phyloP scores from a whole-genome alignment of 2,113 vertebrate species.

The Eublepharis macularius region DNA sequence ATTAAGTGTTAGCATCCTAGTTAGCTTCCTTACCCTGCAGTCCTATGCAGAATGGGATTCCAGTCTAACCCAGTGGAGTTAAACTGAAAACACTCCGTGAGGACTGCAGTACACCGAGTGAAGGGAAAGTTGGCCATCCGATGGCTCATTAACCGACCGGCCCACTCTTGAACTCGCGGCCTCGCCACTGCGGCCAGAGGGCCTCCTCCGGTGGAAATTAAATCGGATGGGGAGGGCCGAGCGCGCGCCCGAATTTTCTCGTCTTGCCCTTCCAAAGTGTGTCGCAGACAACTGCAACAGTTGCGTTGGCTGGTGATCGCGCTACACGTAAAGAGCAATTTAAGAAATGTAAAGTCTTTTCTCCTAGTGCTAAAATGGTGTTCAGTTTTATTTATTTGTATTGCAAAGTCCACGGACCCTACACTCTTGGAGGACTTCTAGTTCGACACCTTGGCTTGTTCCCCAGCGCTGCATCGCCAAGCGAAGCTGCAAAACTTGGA shows the following conservation, averaged over 20 bases:
- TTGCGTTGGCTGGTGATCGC: neutral
- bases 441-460: too few species aligned
- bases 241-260: too few species aligned
- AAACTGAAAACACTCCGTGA: too few species aligned
- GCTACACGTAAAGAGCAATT: neutral
- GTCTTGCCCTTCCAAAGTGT: too few species aligned
- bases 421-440: too few species aligned
- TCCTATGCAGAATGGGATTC: too few species aligned
- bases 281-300: neutral
- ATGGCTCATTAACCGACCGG: neutral
- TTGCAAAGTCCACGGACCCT: neutral
- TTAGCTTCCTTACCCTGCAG: too few species aligned
- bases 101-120: neutral
- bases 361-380: neutral
- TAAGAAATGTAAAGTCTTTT: too few species aligned
- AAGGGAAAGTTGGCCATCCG: neutral
- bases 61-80: too few species aligned
- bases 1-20: too few species aligned
- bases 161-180: neutral
- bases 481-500: too few species aligned
- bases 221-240: neutral
- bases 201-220: neutral
- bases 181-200: neutral
- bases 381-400: neutral
- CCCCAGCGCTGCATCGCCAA: too few species aligned